These are phyloP conservation scores for Montipora sp. DNA, from an alignment of 64 coral and sea anemone genomes.

Conservation along the genomic window DNA sequence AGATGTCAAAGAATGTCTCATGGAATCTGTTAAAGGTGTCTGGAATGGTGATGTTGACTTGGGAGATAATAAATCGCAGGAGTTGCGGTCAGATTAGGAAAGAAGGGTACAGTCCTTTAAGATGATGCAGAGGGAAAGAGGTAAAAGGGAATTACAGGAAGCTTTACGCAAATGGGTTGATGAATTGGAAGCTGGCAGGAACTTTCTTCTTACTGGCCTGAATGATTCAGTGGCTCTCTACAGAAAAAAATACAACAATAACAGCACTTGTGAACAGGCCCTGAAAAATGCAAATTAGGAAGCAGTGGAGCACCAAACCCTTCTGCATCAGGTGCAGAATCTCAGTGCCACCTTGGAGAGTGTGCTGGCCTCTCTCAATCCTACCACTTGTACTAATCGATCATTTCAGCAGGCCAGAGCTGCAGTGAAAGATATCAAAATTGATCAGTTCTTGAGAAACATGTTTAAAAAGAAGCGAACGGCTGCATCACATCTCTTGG, in stretches of 20 bases:
- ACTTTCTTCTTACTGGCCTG: constrained; percentile 32
- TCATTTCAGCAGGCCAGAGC: constrained; percentile 11
- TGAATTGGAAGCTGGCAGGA: not conserved
- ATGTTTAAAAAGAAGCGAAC: constrained; percentile 64
- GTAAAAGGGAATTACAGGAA: not conserved
- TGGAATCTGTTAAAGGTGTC: constrained; percentile 51
- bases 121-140: not conserved
- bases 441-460: constrained; percentile 14
- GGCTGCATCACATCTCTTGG: not conserved
- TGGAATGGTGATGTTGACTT: constrained; percentile 69
- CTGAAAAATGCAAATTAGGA: constrained; percentile 72
- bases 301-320: constrained; percentile 56
- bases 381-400: not conserved
- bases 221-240: constrained; percentile 22
- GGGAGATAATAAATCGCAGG: constrained; percentile 43
- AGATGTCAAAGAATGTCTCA: constrained; percentile 63
- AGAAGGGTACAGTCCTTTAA: not conserved
- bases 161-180: not conserved
- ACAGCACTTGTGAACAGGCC: constrained; percentile 18
- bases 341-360: constrained; percentile 2
- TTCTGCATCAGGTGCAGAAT: constrained; percentile 33
- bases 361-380: constrained; percentile 20
- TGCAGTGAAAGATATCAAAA: constrained; percentile 15
- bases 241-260: constrained; percentile 28
- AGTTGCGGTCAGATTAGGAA: constrained; percentile 41